These are phyloP conservation scores for Myrmecophaga tridactyla DNA, from an alignment of 2,113 vertebrate genomes.

Conservation along the genomic window DNA sequence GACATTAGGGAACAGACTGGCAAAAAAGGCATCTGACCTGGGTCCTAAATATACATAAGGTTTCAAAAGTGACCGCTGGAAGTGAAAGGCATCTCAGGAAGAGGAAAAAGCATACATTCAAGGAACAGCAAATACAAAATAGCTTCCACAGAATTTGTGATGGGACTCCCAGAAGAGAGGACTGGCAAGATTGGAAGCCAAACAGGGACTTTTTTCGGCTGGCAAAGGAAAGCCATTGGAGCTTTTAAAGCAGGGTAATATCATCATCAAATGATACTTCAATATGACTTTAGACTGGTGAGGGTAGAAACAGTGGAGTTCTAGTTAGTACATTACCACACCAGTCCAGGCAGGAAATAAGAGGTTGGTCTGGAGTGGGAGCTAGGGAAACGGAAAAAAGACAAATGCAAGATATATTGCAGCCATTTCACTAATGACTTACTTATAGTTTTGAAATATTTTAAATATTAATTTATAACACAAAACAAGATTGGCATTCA, in stretches of 20 bases:
- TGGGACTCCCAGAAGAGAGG: not conserved
- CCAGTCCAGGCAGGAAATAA: not conserved
- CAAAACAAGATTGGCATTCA: conserved; percentile 47
- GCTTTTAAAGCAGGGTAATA: conserved; percentile 37
- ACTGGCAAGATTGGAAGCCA: conserved; percentile 47
- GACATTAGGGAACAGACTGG: not conserved
- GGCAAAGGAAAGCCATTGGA: conserved; percentile 11
- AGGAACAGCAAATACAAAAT: conserved; percentile 34
- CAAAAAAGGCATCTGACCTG: not conserved
- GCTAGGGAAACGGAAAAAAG: conserved; percentile 1
- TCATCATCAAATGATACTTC: conserved; percentile 26
- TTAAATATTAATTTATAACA: conserved; percentile 53
- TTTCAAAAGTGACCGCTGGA: conserved; percentile 28
- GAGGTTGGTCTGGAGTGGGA: not conserved
- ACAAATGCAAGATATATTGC: not conserved
- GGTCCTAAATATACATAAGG: not conserved
- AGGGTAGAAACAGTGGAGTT: not conserved
- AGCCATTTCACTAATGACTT: conserved; percentile 35
- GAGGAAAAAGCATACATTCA: conserved; percentile 23
- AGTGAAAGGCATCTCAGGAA: conserved; percentile 2
- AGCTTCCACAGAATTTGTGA: not conserved
- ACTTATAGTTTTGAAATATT: conserved; percentile 34
- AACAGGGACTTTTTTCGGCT: not conserved
- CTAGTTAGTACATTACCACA: not conserved
- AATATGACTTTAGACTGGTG: conserved; percentile 11